Conservation (phyloP, 2,797 vertebrate genomes). For the Macropodus opercularis region DNA sequence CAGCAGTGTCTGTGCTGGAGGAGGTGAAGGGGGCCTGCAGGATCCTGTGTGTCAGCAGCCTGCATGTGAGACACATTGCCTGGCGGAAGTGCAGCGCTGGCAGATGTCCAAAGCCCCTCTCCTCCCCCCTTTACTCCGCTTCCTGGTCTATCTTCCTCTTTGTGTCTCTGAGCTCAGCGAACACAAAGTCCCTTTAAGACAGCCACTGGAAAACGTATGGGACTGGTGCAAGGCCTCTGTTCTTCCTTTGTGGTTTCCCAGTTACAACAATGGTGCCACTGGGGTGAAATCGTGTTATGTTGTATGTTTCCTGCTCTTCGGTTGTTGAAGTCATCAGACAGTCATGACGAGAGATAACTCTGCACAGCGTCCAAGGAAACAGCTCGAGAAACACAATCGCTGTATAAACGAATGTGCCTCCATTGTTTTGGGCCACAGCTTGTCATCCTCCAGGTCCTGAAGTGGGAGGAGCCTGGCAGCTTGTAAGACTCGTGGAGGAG, state of each 20-base stretch:
- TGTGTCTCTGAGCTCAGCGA: slow-evolving; percentile 69
- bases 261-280: slow-evolving; percentile 24
- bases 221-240: slow-evolving; percentile 53
- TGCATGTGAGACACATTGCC: slow-evolving; percentile 66
- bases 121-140: slow-evolving; percentile 45
- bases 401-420: background rate
- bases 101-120: slow-evolving; percentile 66
- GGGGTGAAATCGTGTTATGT: slow-evolving; percentile 31
- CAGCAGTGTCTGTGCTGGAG: slow-evolving; percentile 67
- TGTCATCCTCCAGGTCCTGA: slow-evolving; percentile 10
- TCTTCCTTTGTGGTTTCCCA: slow-evolving; percentile 40
- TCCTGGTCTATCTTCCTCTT: slow-evolving; percentile 78
- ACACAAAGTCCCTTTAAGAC: slow-evolving; percentile 68
- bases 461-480: slow-evolving; percentile 34
- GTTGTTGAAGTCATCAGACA: slow-evolving; percentile 2
- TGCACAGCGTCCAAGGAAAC: slow-evolving; percentile 22
- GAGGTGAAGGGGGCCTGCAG: slow-evolving; percentile 68
- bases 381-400: background rate
- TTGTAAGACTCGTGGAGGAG: slow-evolving; percentile 37
- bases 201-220: slow-evolving; percentile 59
- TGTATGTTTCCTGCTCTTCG: slow-evolving; percentile 11
- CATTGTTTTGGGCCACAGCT: slow-evolving; percentile 25
- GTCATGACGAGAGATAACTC: slow-evolving; percentile 17
- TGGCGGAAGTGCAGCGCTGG: slow-evolving; percentile 81
- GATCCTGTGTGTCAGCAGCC: slow-evolving; percentile 81